These are phyloP conservation scores for Himalopsyche japonica DNA, from an alignment of 2,888 invertebrate species.

Conservation along the genomic window DNA sequence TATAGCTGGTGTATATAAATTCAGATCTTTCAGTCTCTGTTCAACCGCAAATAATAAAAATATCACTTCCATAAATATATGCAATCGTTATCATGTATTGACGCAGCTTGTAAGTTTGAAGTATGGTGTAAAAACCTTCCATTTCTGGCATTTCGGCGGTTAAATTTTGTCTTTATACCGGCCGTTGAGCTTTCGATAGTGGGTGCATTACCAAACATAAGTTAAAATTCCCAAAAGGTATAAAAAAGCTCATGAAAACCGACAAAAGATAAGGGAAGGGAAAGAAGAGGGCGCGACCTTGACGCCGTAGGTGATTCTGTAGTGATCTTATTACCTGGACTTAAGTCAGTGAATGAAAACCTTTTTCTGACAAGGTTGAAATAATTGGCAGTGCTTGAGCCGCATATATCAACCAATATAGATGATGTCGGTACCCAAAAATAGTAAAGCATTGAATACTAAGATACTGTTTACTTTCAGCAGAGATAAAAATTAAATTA, in stretches of 20 bases:
- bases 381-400: neutral
- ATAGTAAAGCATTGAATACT: no score
- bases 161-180: neutral
- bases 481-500: no score
- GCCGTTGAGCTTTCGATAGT: neutral
- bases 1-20: no score
- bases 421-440: no score
- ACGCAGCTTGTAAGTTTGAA: no score
- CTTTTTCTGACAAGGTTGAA: neutral
- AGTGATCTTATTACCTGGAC: neutral
- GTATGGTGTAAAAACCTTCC: neutral
- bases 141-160: neutral
- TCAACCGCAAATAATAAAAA: no score
- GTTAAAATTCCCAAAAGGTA: neutral
- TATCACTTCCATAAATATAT: no score
- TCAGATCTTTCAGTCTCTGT: no score
- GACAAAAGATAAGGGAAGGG: neutral
- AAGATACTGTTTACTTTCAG: no score
- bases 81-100: no score
- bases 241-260: neutral
- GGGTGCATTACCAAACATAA: neutral
- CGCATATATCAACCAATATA: no score
- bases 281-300: neutral
- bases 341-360: neutral
- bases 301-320: neutral